Evolutionary conservation across 2,797 vertebrate species (phyloP), one percentile per base, ranked within the genome.

Genomic region (Poecilia picta): DNA sequence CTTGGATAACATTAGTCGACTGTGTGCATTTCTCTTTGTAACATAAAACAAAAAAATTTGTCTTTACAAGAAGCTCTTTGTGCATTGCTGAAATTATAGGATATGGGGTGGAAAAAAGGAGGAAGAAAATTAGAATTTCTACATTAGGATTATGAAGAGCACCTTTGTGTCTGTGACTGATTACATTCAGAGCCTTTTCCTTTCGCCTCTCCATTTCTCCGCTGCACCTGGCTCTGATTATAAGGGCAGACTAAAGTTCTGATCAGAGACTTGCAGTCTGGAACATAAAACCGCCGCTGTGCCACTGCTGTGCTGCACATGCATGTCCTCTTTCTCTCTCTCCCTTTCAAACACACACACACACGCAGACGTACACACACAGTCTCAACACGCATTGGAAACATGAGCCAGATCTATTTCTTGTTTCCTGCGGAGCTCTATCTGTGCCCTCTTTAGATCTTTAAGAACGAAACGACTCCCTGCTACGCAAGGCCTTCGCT

Each of bases 201-300:
- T 43, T 41, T 81, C 71, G n/a, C 66, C 78, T 64, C 77, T 49
- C 68, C 36, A 25, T 75, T 76, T 82, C 83, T 84, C 70, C 13
- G 73, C 84, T 79, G 92, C 92, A 93, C 91, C 91, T 95, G 93
- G 89, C 79, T 93, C 86, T 76, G 90, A 93, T 95, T 94, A 94
- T 66, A 79, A 83, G 79, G 68, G 84, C 89, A 89, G 78, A 88
- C 84, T 62, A 7, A 81, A 85, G 80, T 80, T 77, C 83, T 86
- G 90, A 92, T 88, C 81, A 87, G 78, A 83, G 89, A 82, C 85
- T 55, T 86, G 83, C 81, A 43, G 86, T 77, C 89, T 87, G 82
- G 43, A 89, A 75, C 85, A 85, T 43, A 80, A 89, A 87, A 91
- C 92, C 89, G 80, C 87, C 18, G 43, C 83, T 86, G 83, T 83